phyloP scores from a whole-genome alignment of 2,113 vertebrate species.

The Numenius arquata region DNA sequence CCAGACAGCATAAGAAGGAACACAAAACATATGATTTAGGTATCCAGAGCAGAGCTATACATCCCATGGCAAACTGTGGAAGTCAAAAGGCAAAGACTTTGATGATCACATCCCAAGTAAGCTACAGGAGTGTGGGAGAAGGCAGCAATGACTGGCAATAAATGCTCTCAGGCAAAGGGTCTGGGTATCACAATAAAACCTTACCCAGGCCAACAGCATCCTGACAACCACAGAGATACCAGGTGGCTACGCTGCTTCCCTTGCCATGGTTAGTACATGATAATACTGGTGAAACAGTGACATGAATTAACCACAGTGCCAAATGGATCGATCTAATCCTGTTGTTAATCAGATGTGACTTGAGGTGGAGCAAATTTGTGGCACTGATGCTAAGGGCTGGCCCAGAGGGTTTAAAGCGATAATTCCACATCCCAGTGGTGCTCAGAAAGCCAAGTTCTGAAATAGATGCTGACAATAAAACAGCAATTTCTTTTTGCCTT shows the following conservation, averaged over 20 bases:
- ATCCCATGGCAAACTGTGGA: background rate
- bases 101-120: background rate
- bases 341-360: background rate
- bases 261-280: fast-evolving
- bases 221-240: background rate
- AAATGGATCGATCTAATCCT: fast-evolving
- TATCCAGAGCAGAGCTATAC: background rate
- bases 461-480: background rate
- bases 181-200: background rate
- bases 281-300: background rate
- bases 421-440: background rate
- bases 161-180: background rate
- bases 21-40: background rate
- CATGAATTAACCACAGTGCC: background rate
- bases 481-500: background rate
- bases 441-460: background rate
- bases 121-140: background rate
- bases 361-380: background rate
- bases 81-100: background rate
- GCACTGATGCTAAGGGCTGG: background rate
- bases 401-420: background rate
- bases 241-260: fast-evolving
- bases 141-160: fast-evolving
- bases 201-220: background rate
- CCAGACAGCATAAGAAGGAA: background rate